A percentile compares a stretch with the other conserved stretches of the same genome.
Conservation (phyloP, 2,113 vertebrate species). For the Carollia perspicillata region DNA sequence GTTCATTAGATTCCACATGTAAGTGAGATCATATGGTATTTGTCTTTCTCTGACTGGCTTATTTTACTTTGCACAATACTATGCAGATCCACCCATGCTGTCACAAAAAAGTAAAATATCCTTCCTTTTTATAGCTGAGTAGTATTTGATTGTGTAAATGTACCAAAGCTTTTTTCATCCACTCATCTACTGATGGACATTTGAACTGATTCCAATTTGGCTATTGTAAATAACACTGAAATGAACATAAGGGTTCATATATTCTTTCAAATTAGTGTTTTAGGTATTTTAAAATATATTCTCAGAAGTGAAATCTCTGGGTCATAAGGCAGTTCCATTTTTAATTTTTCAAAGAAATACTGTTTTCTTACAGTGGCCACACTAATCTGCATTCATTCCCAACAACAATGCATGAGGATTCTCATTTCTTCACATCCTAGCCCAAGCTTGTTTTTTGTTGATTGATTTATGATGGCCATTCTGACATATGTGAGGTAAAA, state of each 20-base stretch:
- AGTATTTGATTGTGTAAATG: background rate
- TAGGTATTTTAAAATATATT: background rate
- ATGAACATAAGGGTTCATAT: background rate
- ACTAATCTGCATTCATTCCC: background rate
- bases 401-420: background rate
- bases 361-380: background rate
- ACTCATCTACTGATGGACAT: background rate
- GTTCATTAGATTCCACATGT: background rate
- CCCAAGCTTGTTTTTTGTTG: background rate
- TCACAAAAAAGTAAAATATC: background rate
- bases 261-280: background rate
- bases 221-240: background rate
- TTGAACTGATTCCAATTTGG: background rate
- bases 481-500: background rate
- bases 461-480: background rate
- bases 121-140: background rate
- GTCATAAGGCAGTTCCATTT: background rate
- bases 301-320: background rate
- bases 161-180: background rate
- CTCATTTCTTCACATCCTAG: background rate
- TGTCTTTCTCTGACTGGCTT: background rate
- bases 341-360: background rate
- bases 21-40: background rate
- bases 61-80: background rate
- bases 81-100: background rate